Conservation (phyloP, 2,113 vertebrate genomes). For the Elgaria multicarinata region DNA sequence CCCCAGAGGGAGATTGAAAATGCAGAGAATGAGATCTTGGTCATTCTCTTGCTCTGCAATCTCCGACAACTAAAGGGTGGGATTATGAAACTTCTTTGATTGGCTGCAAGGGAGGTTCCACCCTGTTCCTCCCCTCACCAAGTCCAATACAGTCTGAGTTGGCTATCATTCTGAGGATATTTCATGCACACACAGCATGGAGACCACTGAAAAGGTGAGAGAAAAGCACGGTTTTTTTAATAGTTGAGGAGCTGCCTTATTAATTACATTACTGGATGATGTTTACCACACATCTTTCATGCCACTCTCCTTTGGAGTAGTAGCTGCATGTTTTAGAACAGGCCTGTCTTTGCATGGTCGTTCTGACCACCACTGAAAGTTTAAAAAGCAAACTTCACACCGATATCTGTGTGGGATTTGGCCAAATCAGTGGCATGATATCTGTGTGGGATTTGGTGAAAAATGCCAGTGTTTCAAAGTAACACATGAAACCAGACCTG, state of each 20-base stretch:
- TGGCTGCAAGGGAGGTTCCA: conserved; percentile 41
- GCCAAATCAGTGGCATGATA: too few relatives aligned
- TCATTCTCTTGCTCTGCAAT: neutral
- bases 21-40: neutral
- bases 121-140: neutral
- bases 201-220: conserved; percentile 69
- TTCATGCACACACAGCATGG: conserved; percentile 40
- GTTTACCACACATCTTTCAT: neutral
- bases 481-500: conserved; percentile 19
- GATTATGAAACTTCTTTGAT: conserved; percentile 46
- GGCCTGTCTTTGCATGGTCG: neutral
- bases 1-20: neutral
- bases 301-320: neutral
- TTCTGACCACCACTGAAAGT: neutral
- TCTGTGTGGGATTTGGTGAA: neutral
- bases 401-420: neutral
- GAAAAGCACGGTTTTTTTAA: neutral
- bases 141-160: neutral
- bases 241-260: rapidly evolving
- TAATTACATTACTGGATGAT: neutral
- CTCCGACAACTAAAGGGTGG: neutral
- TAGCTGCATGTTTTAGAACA: neutral
- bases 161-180: neutral
- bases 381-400: neutral
- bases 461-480: neutral